Percentiles rank a stretch among this genome's conserved stretches.
These are phyloP conservation scores for Scylla paramamosain DNA, from an alignment of 1,140 invertebrate species.

Conservation along the genomic window DNA sequence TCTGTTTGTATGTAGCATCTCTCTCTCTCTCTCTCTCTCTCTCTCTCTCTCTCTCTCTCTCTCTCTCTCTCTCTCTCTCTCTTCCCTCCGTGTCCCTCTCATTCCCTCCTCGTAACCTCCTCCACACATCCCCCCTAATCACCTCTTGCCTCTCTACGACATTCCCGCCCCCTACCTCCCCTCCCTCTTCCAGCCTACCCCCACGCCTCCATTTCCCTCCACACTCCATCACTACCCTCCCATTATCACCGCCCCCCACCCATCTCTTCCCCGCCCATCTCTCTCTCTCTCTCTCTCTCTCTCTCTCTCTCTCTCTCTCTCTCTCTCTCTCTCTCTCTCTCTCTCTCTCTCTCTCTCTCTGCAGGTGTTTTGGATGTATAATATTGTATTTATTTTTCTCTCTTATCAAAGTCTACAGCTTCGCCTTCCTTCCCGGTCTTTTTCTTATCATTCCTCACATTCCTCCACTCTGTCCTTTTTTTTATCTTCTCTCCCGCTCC, in stretches of 20 bases:
- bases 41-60: background rate
- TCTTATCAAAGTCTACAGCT: no score
- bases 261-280: background rate
- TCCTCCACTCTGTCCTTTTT: background rate
- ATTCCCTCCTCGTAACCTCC: background rate
- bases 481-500: background rate
- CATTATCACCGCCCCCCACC: background rate
- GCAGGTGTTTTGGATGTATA: background rate
- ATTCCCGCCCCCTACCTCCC: background rate
- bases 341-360: background rate
- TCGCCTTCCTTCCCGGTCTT: background rate
- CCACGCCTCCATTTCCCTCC: background rate
- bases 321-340: background rate
- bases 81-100: background rate
- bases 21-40: no score
- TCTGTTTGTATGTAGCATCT: no score
- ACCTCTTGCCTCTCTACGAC: background rate
- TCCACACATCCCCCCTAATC: background rate
- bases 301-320: slow-evolving; percentile 16
- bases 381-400: background rate
- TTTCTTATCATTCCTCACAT: slow-evolving; percentile 4
- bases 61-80: background rate
- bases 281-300: slow-evolving; percentile 35
- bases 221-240: background rate
- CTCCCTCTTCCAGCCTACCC: background rate